Base-by-base conservation (phyloP, 2,797 vertebrate genomes). In the Pyrocephalus nanus region DNA sequence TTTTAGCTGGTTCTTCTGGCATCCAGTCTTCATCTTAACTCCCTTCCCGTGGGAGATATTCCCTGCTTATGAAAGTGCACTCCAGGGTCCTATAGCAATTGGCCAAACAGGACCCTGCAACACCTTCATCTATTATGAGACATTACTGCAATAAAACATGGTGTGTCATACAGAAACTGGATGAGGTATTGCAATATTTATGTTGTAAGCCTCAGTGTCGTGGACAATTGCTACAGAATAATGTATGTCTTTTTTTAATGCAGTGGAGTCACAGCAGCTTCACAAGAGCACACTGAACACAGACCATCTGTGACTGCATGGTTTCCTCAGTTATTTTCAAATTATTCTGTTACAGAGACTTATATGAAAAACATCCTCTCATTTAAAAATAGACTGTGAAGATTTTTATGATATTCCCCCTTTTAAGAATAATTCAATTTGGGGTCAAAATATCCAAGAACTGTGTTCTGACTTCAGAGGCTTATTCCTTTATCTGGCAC, bases 101-200 rank as follows among this genome's bases (percentile, higher is more conserved):
- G 95, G 84, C 88, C 93, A 92, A 94, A 96, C 64, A 93, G 94
- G 95, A 96, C 93, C 90, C 93, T 93, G 90, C 88, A 95, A 92
- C 95, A 93, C 94, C 95, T 92, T 95, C 90, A 92, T 95, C 93
- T 95, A 77, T 91, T 96, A 95, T 89, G 88, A 96, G 90, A 94
- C 88, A 93, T 94, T 91, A 92, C 93, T 93, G 92, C 92, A 92
- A 96, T 96, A 96, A 95, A 95, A 91, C 93, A 93, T 71, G 57
- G 67, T 89, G 83, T 96, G 94, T 90, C 96, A 95, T 80, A 86
- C 43, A 77, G 91, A 92, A 97, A 86, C 89, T 62, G 91, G 81
- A 95, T 97, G 93, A 96, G 93, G 91, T 94, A 96, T 91, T 97
- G 92, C 84, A 97, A 86, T 96, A 96, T 96, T 96, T 96, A 95